Conservation (phyloP, 2,797 vertebrate genomes). For the Iguana delicatissima region DNA sequence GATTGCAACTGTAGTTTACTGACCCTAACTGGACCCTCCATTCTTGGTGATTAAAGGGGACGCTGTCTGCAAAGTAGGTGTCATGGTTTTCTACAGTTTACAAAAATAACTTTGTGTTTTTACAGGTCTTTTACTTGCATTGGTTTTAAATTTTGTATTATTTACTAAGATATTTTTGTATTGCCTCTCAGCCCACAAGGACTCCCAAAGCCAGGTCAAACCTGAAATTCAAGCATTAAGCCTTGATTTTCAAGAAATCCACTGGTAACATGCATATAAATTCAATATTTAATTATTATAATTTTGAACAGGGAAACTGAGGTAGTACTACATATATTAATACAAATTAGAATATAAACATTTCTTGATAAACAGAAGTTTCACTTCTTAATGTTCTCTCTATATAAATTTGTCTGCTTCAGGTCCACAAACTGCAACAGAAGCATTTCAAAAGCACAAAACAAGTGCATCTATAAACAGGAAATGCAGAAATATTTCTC, state of each 20-base stretch:
- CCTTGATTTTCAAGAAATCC: not conserved
- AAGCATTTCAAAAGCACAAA: not conserved
- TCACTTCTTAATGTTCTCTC: not conserved
- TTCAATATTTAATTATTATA: not conserved
- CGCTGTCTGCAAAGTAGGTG: too few species aligned
- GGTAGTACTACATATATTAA: not conserved
- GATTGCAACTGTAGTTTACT: too few species aligned
- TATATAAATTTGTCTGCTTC: not conserved
- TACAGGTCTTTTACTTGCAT: too few species aligned
- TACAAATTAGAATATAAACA: not conserved
- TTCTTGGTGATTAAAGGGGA: too few species aligned
- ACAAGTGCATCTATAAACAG: not conserved
- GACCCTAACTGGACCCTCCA: too few species aligned
- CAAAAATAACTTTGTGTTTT: too few species aligned
- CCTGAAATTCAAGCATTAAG: not conserved
- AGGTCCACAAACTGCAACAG: not conserved
- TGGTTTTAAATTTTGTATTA: too few species aligned
- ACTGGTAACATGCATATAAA: not conserved
- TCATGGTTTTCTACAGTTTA: too few species aligned
- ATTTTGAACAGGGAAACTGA: not conserved
- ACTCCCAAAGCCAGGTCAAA: too few species aligned
- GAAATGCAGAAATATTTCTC: not conserved
- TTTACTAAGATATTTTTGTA: too few species aligned
- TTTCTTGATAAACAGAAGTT: not conserved
- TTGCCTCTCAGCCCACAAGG: too few species aligned